Conservation (phyloP, 2,888 invertebrate species). For the Amiota mariae region DNA sequence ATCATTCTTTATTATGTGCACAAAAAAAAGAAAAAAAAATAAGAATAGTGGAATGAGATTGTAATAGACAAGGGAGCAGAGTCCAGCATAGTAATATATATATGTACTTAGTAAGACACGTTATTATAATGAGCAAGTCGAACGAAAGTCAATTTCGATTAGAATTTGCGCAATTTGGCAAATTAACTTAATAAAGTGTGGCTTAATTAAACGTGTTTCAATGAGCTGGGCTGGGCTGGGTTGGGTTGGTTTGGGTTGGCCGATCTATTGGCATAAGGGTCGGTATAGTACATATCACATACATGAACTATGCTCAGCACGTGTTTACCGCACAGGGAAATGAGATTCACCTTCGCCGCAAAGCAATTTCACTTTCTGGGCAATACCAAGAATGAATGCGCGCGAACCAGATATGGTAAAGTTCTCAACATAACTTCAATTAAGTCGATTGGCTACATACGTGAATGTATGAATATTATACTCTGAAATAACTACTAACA, state of each 20-base stretch:
- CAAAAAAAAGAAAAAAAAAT: no score
- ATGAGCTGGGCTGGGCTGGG: background rate
- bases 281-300: no score
- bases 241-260: background rate
- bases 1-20: no score
- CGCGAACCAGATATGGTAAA: background rate
- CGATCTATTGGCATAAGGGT: no score
- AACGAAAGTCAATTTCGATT: constrained; percentile 17
- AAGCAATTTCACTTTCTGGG: constrained; percentile 1
- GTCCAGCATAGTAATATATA: no score
- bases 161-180: constrained; percentile 24
- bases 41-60: no score
- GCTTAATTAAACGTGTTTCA: constrained; percentile 26
- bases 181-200: constrained; percentile 35
- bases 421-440: constrained; percentile 6
- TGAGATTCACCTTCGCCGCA: background rate
- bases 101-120: no score
- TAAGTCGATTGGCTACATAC: constrained; percentile 7
- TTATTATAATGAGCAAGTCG: background rate
- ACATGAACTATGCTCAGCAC: background rate
- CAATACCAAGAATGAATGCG: background rate
- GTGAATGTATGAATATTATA: background rate
- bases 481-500: background rate
- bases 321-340: background rate
- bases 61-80: no score